Evolutionary conservation across 2,888 invertebrate genomes (phyloP).

Genomic region (Alcis repandata): DNA sequence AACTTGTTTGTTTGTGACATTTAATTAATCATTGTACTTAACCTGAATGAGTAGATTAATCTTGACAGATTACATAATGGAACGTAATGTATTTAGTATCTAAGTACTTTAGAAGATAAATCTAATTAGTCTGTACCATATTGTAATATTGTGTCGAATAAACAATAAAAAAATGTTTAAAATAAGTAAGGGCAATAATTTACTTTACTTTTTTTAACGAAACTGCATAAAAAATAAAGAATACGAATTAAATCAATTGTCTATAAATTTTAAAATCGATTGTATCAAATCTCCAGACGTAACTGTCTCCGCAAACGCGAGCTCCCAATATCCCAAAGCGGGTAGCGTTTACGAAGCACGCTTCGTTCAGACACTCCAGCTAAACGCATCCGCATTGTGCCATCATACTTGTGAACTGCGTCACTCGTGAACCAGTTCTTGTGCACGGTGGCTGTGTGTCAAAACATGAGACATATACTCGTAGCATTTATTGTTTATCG

Average conservation of each 20-base stretch:
- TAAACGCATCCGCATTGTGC: slow-evolving; percentile 73
- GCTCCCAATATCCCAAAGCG: slow-evolving; percentile 12
- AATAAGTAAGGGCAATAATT: no score
- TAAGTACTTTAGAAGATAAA: no score
- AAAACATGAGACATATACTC: no score
- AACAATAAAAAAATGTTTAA: no score
- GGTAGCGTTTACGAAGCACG: slow-evolving; percentile 21
- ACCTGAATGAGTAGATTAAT: neutral
- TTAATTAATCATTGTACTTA: slow-evolving; percentile 1
- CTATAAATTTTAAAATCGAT: neutral
- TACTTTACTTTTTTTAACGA: no score
- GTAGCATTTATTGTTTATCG: neutral
- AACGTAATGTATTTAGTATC: neutral
- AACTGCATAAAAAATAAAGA: no score
- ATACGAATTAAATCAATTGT: no score
- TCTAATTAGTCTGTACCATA: no score
- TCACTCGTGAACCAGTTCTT: slow-evolving; percentile 66
- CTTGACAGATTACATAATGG: neutral
- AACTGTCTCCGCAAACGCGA: slow-evolving; percentile 21
- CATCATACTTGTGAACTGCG: slow-evolving; percentile 62
- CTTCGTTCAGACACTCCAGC: slow-evolving; percentile 48
- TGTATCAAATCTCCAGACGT: no score
- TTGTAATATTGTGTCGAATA: no score
- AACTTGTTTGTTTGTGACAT: neutral
- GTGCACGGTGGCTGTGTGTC: slow-evolving; percentile 40